A percentile compares a stretch with the other conserved stretches of the same genome.
Conservation (phyloP, 2,113 vertebrate species). For the Hiodon alosoides region DNA sequence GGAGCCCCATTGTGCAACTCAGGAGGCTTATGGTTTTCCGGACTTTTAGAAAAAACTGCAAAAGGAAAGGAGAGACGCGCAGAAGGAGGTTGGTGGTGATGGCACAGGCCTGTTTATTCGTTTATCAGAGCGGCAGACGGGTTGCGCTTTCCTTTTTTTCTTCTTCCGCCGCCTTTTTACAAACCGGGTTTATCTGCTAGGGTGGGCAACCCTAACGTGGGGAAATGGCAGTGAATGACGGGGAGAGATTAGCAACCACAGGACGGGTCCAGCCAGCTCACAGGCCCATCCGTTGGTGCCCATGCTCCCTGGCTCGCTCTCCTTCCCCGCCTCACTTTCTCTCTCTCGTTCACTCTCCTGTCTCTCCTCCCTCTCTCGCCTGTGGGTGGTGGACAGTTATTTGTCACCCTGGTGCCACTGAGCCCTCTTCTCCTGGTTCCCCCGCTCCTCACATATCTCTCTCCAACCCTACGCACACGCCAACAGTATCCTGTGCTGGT, state of each 20-base stretch:
- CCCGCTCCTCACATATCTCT: conserved; percentile 13
- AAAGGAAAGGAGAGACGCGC: conserved; percentile 56
- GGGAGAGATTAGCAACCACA: conserved; percentile 56
- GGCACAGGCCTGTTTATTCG: conserved; percentile 26
- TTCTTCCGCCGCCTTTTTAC: conserved; percentile 36
- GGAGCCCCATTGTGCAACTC: conserved; percentile 60
- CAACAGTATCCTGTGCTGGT: conserved; percentile 24
- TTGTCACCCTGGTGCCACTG: conserved; percentile 16
- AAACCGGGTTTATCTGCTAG: conserved; percentile 31
- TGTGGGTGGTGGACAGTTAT: conserved; percentile 13
- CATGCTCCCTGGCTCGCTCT: conserved; percentile 12
- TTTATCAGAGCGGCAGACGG: conserved; percentile 16
- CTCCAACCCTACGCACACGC: conserved; percentile 14
- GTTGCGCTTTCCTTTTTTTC: conserved; percentile 15
- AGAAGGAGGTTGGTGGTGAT: conserved; percentile 46
- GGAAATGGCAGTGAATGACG: conserved; percentile 47
- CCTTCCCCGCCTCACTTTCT: conserved; percentile 4
- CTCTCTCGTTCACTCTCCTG: background rate
- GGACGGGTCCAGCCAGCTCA: conserved; percentile 36
- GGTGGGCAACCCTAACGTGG: conserved; percentile 35
- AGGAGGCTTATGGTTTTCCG: conserved; percentile 67
- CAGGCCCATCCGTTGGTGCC: conserved; percentile 41
- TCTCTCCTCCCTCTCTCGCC: conserved; percentile 21
- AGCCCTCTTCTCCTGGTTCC: conserved; percentile 2
- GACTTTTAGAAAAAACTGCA: conserved; percentile 47